Evolutionary conservation across 2,113 vertebrate genomes (phyloP).

Genomic region (Myotis brandtii): DNA sequence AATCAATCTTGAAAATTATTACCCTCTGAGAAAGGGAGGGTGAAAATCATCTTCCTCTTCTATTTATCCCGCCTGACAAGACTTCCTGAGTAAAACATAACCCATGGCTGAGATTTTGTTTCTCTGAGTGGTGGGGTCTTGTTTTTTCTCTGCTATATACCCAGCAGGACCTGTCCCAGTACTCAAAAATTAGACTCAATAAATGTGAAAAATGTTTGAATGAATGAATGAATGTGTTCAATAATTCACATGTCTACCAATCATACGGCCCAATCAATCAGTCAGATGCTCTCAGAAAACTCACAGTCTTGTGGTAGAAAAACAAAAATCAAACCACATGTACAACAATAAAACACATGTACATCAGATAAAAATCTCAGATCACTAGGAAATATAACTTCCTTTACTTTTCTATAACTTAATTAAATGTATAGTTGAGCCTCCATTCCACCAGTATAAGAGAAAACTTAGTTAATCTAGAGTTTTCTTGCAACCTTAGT

Average conservation of each 20-base stretch:
- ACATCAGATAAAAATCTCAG: neutral
- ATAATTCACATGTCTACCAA: neutral
- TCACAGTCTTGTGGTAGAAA: neutral
- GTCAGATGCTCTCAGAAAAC: neutral
- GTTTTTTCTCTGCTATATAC: neutral
- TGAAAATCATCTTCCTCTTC: neutral
- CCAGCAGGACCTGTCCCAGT: neutral
- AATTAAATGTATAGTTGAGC: neutral
- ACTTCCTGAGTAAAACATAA: neutral
- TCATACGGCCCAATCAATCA: neutral
- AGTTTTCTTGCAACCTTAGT: neutral
- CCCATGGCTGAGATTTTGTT: neutral
- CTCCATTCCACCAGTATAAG: neutral
- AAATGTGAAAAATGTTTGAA: neutral
- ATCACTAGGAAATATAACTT: neutral
- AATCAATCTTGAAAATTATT: neutral
- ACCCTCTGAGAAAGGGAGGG: neutral
- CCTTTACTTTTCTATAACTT: neutral
- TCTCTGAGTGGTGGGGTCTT: neutral
- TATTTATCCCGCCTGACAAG: neutral
- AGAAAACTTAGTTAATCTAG: neutral
- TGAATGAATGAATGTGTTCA: neutral
- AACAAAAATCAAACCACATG: neutral
- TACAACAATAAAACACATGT: neutral
- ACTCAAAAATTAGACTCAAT: neutral